Percentiles rank a stretch among this genome's conserved stretches.
These are phyloP conservation scores for Sebastes elongatus DNA, from an alignment of 2,797 vertebrate genomes.

Conservation along the genomic window DNA sequence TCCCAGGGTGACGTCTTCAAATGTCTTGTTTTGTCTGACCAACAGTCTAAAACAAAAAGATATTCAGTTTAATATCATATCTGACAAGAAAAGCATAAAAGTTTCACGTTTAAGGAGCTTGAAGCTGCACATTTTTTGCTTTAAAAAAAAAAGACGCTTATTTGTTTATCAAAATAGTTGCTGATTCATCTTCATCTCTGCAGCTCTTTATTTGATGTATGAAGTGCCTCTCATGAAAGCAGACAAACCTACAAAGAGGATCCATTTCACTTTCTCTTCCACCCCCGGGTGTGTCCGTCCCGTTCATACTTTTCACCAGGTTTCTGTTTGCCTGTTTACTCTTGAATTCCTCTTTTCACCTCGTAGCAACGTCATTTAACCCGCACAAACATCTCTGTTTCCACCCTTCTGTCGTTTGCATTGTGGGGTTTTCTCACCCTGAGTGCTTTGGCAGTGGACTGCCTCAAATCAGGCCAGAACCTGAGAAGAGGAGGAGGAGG, in stretches of 20 bases:
- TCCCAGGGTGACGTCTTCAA: neutral
- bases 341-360: conserved; percentile 49
- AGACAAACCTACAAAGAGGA: neutral
- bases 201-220: neutral
- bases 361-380: conserved; percentile 48
- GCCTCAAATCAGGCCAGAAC: conserved; percentile 24
- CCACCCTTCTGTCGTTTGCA: neutral
- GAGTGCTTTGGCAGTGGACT: neutral
- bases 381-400: neutral
- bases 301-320: neutral
- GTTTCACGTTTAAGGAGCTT: neutral
- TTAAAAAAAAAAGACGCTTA: neutral
- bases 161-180: neutral
- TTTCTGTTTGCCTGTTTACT: conserved; percentile 33
- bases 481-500: neutral
- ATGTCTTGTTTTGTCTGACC: neutral
- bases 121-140: neutral
- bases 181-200: neutral
- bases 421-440: neutral
- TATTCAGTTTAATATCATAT: neutral
- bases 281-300: neutral
- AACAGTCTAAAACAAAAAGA: neutral
- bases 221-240: neutral
- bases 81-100: neutral
- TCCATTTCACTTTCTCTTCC: neutral